A percentile compares a stretch with the other conserved stretches of the same genome.
Conservation (phyloP, 2,113 vertebrate species). For the Lampris incognitus region DNA sequence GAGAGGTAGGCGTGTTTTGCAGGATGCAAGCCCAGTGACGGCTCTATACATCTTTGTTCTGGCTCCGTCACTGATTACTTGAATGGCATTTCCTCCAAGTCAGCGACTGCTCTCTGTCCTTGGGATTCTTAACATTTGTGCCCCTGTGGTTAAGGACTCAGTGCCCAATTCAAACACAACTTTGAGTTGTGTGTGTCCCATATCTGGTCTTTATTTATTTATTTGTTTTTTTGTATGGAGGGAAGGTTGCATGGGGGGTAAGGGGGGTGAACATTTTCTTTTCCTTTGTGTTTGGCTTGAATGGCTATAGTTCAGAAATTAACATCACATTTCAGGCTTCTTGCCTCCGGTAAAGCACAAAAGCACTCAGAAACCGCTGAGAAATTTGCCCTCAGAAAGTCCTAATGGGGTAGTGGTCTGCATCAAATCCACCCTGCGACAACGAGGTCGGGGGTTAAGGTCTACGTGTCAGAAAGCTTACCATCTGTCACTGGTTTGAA, state of each 20-base stretch:
- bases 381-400: not conserved
- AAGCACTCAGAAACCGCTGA: slow-evolving; percentile 16
- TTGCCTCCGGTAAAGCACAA: slow-evolving; percentile 11
- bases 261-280: not conserved
- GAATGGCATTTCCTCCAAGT: slow-evolving; percentile 10
- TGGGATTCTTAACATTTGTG: slow-evolving; percentile 21
- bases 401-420: not conserved
- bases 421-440: too few relatives aligned
- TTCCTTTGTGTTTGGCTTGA: too few relatives aligned
- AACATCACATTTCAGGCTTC: not conserved
- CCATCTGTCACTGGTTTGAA: not conserved
- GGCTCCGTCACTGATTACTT: not conserved
- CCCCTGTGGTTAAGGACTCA: not conserved
- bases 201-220: not conserved
- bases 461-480: not conserved
- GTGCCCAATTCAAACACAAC: not conserved
- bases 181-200: not conserved
- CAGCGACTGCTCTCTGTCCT: slow-evolving; percentile 23
- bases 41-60: not conserved
- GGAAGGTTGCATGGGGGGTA: not conserved
- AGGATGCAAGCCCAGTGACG: slow-evolving; percentile 8
- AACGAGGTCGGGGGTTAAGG: slow-evolving; percentile 2
- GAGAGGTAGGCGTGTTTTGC: not conserved
- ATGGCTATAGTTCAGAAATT: too few relatives aligned
- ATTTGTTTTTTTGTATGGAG: not conserved